These are phyloP conservation scores for Otolemur crassicaudatus DNA, from an alignment of 2,797 vertebrate genomes.

Conservation along the genomic window DNA sequence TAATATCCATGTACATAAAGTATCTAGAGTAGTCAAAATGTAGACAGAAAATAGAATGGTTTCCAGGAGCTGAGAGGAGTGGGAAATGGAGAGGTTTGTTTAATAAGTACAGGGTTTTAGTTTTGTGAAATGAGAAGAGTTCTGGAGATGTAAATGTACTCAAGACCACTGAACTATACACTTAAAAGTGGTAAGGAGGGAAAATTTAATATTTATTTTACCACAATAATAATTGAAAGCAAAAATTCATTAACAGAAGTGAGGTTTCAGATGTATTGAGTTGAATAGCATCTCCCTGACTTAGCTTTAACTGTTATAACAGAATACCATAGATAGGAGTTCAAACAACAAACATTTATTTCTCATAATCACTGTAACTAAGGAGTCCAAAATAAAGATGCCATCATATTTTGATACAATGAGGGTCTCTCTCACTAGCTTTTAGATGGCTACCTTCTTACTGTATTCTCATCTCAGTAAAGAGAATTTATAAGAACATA, in stretches of 20 bases:
- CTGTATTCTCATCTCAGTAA: neutral
- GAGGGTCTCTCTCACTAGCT: neutral
- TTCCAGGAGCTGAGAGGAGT: neutral
- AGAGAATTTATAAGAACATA: too few relatives aligned
- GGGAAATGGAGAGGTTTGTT: neutral
- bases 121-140: neutral
- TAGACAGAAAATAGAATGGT: neutral
- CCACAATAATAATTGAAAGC: neutral
- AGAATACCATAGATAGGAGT: neutral
- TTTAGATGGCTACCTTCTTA: neutral
- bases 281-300: neutral
- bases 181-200: neutral
- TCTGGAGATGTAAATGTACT: neutral
- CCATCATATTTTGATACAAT: neutral
- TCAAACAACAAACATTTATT: neutral
- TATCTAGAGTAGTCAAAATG: neutral
- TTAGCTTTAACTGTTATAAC: neutral
- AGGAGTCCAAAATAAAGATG: neutral
- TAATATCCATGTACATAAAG: neutral
- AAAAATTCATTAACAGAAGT: neutral
- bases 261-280: neutral
- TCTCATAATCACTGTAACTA: neutral
- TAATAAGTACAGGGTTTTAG: neutral
- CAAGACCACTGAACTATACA: neutral
- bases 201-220: neutral